These are phyloP conservation scores for Leptobrachium leishanense DNA, from an alignment of 2,113 vertebrate species.

Conservation along the genomic window DNA sequence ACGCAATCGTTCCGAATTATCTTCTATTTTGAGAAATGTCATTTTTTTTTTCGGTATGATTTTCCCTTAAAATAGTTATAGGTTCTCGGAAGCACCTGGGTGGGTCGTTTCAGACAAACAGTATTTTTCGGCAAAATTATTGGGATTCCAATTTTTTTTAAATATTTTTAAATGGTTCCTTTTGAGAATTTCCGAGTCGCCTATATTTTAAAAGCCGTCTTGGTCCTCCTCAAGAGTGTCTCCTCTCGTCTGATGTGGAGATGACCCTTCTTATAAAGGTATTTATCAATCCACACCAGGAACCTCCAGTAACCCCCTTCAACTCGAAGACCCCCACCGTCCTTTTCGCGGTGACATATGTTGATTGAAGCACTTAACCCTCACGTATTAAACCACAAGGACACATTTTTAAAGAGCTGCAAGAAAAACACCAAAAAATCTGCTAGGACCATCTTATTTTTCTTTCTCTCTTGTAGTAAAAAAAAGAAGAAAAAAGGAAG, in stretches of 20 bases:
- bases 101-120: no score
- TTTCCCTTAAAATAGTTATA: no score
- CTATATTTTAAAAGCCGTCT: no score
- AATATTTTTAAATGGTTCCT: no score
- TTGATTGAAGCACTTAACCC: slow-evolving; percentile 57
- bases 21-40: no score
- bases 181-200: no score
- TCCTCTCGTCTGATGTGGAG: not conserved
- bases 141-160: no score
- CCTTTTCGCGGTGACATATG: slow-evolving; percentile 55
- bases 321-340: slow-evolving; percentile 9
- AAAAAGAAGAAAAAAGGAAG: slow-evolving; percentile 11
- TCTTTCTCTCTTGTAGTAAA: slow-evolving; percentile 9
- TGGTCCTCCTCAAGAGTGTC: no score
- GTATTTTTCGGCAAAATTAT: no score
- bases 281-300: slow-evolving; percentile 13
- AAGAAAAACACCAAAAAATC: slow-evolving; percentile 28
- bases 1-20: no score
- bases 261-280: slow-evolving; percentile 7
- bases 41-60: no score
- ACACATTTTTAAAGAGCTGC: slow-evolving; percentile 28
- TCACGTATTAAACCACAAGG: slow-evolving; percentile 28
- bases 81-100: no score
- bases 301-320: slow-evolving; percentile 3
- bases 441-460: slow-evolving; percentile 36